Evolutionary conservation across 1,140 invertebrate species (phyloP).

Genomic region (Adelges cooleyi): DNA sequence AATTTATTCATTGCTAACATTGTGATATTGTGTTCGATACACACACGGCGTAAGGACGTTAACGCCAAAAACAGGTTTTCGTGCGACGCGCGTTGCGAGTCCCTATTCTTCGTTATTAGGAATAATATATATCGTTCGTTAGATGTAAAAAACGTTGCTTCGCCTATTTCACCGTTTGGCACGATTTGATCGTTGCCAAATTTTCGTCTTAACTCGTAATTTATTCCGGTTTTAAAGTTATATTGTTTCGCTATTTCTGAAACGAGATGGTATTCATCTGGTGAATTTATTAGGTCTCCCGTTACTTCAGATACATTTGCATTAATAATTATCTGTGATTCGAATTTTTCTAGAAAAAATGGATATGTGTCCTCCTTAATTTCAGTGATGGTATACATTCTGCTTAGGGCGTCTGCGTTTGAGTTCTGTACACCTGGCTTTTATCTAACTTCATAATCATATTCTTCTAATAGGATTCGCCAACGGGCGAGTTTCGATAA

Average conservation of each 20-base stretch:
- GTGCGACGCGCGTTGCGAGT: too few species aligned
- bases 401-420: conserved; percentile 33
- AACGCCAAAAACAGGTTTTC: too few species aligned
- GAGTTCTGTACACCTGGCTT: conserved; percentile 37
- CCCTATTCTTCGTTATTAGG: neutral
- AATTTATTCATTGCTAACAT: neutral
- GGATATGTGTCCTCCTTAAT: neutral
- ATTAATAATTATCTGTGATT: neutral
- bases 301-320: too few species aligned
- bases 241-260: too few species aligned
- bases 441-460: conserved; percentile 40
- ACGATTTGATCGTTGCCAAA: neutral
- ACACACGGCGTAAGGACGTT: neutral
- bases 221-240: too few species aligned
- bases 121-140: neutral
- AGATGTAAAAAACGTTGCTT: neutral
- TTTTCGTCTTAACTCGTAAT: neutral
- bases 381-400: neutral
- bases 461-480: too few species aligned
- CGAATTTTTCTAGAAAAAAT: neutral
- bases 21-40: neutral
- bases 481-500: too few species aligned
- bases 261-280: neutral
- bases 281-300: neutral
- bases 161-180: neutral